A percentile compares a stretch with the other conserved stretches of the same genome.
Evolutionary conservation across 2,113 vertebrate species (phyloP).

Genomic region (Bos javanicus): DNA sequence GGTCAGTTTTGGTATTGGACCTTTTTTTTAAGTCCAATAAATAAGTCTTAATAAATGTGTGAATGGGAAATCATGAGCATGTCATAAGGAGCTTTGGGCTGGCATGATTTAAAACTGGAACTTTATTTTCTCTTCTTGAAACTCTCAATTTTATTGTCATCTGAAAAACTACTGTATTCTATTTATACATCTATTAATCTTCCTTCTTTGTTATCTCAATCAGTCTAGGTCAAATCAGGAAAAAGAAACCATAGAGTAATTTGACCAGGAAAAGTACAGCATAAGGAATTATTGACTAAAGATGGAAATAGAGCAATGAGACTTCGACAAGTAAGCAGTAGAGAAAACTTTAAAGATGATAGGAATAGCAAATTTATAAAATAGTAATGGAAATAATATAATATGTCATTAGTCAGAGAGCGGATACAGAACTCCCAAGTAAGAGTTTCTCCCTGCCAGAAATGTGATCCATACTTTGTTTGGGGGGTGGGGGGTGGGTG

Average conservation of each 20-base stretch:
- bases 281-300: background rate
- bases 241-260: background rate
- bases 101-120: background rate
- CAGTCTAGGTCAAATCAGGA: background rate
- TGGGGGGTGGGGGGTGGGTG: background rate
- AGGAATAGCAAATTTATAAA: background rate
- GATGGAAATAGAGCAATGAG: background rate
- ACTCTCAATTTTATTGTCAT: background rate
- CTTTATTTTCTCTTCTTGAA: background rate
- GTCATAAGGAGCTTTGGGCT: background rate
- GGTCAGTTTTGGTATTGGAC: background rate
- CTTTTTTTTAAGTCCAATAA: background rate
- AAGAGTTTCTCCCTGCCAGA: background rate
- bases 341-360: background rate
- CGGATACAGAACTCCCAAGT: background rate
- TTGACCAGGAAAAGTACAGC: background rate
- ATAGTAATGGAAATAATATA: background rate
- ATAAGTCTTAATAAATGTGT: too few species aligned
- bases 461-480: background rate
- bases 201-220: background rate
- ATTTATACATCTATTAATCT: background rate
- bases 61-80: background rate
- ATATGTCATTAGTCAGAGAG: too few species aligned
- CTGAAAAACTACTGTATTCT: background rate
- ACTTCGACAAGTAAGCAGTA: background rate